phyloP scores from a whole-genome alignment of 2,113 vertebrate species.

The Malaclemys terrapin region DNA sequence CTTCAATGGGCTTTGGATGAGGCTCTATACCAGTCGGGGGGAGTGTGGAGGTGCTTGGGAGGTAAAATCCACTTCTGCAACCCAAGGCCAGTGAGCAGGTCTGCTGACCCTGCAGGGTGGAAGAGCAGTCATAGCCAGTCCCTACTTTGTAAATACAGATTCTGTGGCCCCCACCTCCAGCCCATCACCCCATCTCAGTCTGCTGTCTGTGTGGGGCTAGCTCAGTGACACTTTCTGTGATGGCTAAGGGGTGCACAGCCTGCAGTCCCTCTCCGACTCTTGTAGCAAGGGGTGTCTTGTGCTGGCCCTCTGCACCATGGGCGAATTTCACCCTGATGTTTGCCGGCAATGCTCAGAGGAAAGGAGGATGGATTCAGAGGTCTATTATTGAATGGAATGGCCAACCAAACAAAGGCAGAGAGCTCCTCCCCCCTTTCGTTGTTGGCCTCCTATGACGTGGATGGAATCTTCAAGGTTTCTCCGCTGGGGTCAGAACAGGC shows the following conservation, averaged over 20 bases:
- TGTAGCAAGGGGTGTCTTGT: not conserved
- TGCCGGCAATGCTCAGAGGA: not conserved
- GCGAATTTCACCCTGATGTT: not conserved
- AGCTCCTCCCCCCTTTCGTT: not conserved
- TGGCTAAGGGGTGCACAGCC: not conserved
- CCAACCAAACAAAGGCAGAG: not conserved
- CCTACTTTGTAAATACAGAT: no score
- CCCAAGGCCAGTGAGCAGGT: not conserved
- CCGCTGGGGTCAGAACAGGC: not conserved
- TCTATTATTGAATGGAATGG: not conserved
- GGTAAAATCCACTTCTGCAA: not conserved
- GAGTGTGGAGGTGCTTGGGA: not conserved
- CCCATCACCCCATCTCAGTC: not conserved
- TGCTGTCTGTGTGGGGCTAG: not conserved
- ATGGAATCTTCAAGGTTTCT: not conserved
- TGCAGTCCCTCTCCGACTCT: no score
- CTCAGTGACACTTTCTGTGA: not conserved
- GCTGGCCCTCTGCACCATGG: not conserved
- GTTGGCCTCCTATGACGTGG: fast-evolving
- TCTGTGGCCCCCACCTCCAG: no score
- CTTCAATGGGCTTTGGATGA: not conserved
- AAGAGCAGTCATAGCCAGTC: no score
- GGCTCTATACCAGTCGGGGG: not conserved
- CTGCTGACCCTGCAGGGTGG: no score
- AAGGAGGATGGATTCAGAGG: no score